Percentiles rank a stretch among this genome's conserved stretches.
phyloP scores from a whole-genome alignment of 2,888 invertebrate species.

The Phasia obesa region DNA sequence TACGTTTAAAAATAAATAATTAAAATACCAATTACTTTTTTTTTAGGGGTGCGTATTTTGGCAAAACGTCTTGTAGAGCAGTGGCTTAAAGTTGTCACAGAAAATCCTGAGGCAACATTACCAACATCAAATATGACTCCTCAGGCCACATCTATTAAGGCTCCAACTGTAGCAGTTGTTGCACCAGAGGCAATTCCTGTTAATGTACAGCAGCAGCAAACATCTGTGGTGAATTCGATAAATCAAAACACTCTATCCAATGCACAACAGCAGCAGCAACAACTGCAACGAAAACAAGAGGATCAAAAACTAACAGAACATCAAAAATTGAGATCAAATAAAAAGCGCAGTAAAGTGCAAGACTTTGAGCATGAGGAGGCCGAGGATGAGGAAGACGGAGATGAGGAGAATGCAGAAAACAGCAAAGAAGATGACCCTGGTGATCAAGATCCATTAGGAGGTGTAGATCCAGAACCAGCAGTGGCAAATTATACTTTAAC shows the following conservation, averaged over 20 bases:
- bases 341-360: slow-evolving; percentile 38
- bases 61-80: slow-evolving; percentile 93
- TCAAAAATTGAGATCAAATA: slow-evolving; percentile 33
- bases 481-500: slow-evolving; percentile 70
- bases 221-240: slow-evolving; percentile 53
- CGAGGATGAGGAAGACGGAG: slow-evolving; percentile 9
- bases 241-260: slow-evolving; percentile 39
- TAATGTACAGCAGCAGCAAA: slow-evolving; percentile 58
- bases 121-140: slow-evolving; percentile 42
- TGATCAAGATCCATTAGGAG: slow-evolving; percentile 73
- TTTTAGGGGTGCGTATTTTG: slow-evolving; percentile 88
- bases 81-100: slow-evolving; percentile 95
- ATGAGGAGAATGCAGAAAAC: slow-evolving; percentile 22
- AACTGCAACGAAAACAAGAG: slow-evolving; percentile 34
- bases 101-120: slow-evolving; percentile 83
- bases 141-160: slow-evolving; percentile 30
- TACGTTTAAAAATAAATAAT: too few relatives aligned
- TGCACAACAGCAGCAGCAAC: slow-evolving; percentile 30
- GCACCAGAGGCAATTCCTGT: slow-evolving; percentile 55
- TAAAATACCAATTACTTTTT: too few relatives aligned
- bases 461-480: slow-evolving; percentile 66
- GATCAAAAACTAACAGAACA: slow-evolving; percentile 27
- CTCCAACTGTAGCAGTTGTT: slow-evolving; percentile 63
- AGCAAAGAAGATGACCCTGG: slow-evolving; percentile 22
- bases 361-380: slow-evolving; percentile 34